These are phyloP conservation scores for Oeneis ivallda DNA, from an alignment of 2,888 invertebrate genomes.

Conservation along the genomic window DNA sequence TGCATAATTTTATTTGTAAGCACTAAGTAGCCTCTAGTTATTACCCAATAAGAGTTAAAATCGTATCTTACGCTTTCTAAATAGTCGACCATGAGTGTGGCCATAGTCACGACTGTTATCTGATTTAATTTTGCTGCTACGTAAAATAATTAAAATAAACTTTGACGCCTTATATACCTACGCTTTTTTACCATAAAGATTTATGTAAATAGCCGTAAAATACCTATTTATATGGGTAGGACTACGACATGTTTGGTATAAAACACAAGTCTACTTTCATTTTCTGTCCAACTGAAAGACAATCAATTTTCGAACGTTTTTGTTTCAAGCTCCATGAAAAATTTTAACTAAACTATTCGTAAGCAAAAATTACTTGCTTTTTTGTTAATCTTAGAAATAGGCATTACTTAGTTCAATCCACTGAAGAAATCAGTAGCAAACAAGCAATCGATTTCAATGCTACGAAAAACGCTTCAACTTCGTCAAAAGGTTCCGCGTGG, in stretches of 20 bases:
- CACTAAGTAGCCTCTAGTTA: conserved; percentile 51
- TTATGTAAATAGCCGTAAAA: not conserved
- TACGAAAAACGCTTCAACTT: conserved; percentile 7
- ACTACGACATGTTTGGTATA: not conserved
- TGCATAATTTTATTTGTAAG: conserved; percentile 47
- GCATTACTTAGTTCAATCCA: conserved; percentile 11
- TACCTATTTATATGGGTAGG: too few species aligned
- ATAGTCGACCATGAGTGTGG: conserved; percentile 76
- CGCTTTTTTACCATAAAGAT: conserved; percentile 29
- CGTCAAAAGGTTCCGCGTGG: conserved; percentile 16
- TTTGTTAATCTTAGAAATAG: conserved; percentile 5
- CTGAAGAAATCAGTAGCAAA: conserved; percentile 15
- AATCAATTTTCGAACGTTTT: not conserved
- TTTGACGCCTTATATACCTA: conserved; percentile 29
- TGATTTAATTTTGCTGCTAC: conserved; percentile 56
- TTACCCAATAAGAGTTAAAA: conserved; percentile 62
- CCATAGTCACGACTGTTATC: conserved; percentile 62
- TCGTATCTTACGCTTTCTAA: conserved; percentile 74
- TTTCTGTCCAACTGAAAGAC: not conserved
- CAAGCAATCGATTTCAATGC: conserved; percentile 6
- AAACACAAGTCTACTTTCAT: not conserved
- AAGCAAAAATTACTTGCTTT: not conserved
- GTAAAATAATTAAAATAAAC: conserved; percentile 51
- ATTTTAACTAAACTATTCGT: not conserved
- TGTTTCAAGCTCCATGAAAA: conserved; percentile 2